Percentiles rank a stretch among this genome's conserved stretches.
These are phyloP conservation scores for Ctenopoma multispine DNA, from an alignment of 2,797 vertebrate species.

Conservation along the genomic window DNA sequence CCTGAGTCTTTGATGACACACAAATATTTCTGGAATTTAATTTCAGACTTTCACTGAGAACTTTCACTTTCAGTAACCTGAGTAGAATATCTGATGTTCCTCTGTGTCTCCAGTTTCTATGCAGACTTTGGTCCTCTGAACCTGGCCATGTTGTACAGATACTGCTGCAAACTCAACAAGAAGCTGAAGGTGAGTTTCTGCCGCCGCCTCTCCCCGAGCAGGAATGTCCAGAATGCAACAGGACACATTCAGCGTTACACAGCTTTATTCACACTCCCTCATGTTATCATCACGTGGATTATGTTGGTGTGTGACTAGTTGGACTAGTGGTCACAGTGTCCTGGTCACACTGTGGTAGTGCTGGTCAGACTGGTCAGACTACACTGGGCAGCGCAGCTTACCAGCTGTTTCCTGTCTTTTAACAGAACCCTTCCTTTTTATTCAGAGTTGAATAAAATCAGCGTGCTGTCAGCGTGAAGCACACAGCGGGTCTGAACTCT, in stretches of 20 bases:
- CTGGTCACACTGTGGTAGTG: too few relatives aligned
- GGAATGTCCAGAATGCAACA: constrained; percentile 71
- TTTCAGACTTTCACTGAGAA: not conserved
- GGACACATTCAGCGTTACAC: constrained; percentile 47
- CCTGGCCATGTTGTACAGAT: constrained; percentile 93
- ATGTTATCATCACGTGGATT: not conserved
- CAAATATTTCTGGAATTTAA: not conserved
- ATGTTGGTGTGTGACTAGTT: not conserved
- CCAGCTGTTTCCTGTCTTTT: too few relatives aligned
- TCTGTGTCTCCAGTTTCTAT: constrained; percentile 65
- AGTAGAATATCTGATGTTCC: not conserved
- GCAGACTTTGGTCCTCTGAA: constrained; percentile 82
- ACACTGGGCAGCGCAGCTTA: too few relatives aligned
- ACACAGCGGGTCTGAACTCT: too few relatives aligned
- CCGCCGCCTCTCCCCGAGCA: constrained; percentile 29
- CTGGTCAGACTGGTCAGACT: too few relatives aligned
- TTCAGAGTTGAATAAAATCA: too few relatives aligned
- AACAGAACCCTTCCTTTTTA: too few relatives aligned
- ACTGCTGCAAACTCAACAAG: constrained; percentile 98
- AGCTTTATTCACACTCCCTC: not conserved
- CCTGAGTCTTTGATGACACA: not conserved
- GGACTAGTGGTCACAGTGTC: too few relatives aligned
- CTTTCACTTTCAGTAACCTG: not conserved
- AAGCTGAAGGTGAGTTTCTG: constrained; percentile 93
- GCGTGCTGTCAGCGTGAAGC: too few relatives aligned